Evolutionary conservation across 1,140 invertebrate genomes (phyloP).

Genomic region (Neodiprion pinetum): DNA sequence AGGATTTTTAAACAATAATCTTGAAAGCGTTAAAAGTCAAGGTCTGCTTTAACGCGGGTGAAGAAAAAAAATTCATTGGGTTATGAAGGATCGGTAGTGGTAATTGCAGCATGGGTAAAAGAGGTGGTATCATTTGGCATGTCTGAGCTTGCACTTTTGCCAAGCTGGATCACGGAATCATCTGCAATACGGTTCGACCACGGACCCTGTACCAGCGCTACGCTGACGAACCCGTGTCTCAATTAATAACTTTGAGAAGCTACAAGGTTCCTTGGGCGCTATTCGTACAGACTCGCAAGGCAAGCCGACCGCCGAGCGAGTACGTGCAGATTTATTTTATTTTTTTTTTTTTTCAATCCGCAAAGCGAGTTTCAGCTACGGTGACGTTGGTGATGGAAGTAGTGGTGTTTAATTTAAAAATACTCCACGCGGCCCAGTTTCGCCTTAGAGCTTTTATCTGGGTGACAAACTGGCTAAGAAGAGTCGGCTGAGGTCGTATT

Average conservation of each 20-base stretch:
- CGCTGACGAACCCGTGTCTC: too few species aligned
- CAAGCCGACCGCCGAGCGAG: background rate
- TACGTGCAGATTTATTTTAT: constrained; percentile 6
- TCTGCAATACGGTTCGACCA: background rate
- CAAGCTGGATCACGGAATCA: background rate
- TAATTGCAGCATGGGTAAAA: too few species aligned
- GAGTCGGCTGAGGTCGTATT: constrained; percentile 8
- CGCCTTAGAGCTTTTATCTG: constrained; percentile 29
- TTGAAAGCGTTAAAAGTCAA: too few species aligned
- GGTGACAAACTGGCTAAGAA: constrained; percentile 26
- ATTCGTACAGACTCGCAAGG: background rate
- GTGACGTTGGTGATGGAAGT: constrained; percentile 19
- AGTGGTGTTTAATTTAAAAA: constrained; percentile 37
- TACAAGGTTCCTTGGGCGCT: background rate
- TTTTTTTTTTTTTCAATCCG: constrained; percentile 4
- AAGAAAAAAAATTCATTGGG: too few species aligned
- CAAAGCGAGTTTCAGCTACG: background rate
- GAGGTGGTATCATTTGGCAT: too few species aligned
- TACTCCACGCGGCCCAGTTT: constrained; percentile 39
- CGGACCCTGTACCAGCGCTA: too few species aligned
- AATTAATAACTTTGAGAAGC: too few species aligned
- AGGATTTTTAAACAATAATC: too few species aligned
- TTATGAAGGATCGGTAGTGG: too few species aligned
- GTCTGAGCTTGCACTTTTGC: too few species aligned
- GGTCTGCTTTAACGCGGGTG: too few species aligned